Conservation (phyloP, 2,888 invertebrate genomes). For the Coelopa pilipes region DNA sequence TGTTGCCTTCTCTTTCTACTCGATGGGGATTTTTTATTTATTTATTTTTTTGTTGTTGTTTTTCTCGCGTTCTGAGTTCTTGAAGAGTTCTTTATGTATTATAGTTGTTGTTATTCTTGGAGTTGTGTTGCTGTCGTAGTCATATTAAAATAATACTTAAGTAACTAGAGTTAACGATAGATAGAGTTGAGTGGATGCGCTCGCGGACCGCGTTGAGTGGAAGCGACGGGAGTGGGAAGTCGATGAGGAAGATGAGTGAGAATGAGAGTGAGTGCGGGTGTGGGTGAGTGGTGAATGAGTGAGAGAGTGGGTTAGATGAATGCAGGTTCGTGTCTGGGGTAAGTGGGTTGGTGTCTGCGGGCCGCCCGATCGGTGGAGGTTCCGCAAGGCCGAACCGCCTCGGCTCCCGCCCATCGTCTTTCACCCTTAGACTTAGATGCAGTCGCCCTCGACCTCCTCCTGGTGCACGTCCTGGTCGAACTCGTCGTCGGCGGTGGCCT, state of each 20-base stretch:
- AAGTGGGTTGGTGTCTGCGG: background rate
- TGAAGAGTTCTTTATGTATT: background rate
- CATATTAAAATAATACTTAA: slow-evolving; percentile 23
- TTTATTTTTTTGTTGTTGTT: slow-evolving; percentile 6
- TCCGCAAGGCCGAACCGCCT: background rate
- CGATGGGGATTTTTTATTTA: background rate
- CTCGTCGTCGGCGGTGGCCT: slow-evolving; percentile 88
- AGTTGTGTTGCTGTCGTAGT: background rate
- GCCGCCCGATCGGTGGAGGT: background rate
- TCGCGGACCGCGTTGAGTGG: background rate
- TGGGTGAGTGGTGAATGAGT: background rate
- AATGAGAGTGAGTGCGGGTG: background rate
- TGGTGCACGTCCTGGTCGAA: slow-evolving; percentile 83
- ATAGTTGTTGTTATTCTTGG: background rate
- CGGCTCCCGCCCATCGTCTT: background rate
- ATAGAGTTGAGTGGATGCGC: slow-evolving; percentile 4
- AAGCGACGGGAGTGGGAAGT: background rate
- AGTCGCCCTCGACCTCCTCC: slow-evolving; percentile 70
- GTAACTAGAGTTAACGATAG: slow-evolving; percentile 25
- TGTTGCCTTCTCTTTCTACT: slow-evolving; percentile 11
- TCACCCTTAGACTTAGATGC: slow-evolving; percentile 61
- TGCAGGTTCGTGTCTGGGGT: background rate
- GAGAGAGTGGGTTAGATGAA: slow-evolving; percentile 8
- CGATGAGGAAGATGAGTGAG: background rate
- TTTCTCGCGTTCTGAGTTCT: background rate